Evolutionary conservation across 2,797 vertebrate genomes (phyloP), one percentile per base, ranked within the genome.

Genomic region (Gorsachius magnificus): DNA sequence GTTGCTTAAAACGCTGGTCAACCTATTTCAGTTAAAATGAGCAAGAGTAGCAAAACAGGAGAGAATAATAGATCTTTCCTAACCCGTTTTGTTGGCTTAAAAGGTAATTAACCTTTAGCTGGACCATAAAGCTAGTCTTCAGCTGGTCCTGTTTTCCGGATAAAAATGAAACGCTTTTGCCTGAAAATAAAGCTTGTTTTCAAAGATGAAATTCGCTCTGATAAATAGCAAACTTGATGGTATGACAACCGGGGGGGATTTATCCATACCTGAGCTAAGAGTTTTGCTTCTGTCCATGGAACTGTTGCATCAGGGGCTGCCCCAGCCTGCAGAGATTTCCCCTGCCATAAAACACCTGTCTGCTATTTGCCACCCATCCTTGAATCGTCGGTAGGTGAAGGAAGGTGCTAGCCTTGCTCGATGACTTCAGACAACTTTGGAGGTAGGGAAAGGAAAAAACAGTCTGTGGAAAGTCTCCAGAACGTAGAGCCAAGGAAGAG

Each of bases 51-150:
- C 65, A 89, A 86, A 94, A 86, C 26, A 50, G 43, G 25, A 75
- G 66, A 72, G 77, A 93, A 74, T 57, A 90, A 72, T 26, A 83
- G 41, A 72, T 90, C 77, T 87, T 82, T 79, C 38, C 86, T 91
- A 79, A 82, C 33, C n/a, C 4, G 4, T 72, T 94, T 93, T 72
- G 24, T 86, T 76, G 70, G 33, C 70, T 87, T 78, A 75, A 94
- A 90, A 79, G 24, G 26, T 79, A 92, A 82, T 90, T 93, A 90
- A 94, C 76, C 70, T 96, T 94, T 86, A 83, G 65, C 50, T 95
- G 54, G 72, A 82, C 35, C 31, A 72, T 63, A 86, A 83, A 81
- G 35, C 43, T 89, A 7, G 0, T 71, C 65, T 89, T 91, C 65
- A 58, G 10, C 36, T 74, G 56, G 36, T 33, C 51, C 26, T 70